Evolutionary conservation across 2,888 invertebrate species (phyloP), one percentile per base, ranked within the genome.

Genomic region (Apamea sordens): DNA sequence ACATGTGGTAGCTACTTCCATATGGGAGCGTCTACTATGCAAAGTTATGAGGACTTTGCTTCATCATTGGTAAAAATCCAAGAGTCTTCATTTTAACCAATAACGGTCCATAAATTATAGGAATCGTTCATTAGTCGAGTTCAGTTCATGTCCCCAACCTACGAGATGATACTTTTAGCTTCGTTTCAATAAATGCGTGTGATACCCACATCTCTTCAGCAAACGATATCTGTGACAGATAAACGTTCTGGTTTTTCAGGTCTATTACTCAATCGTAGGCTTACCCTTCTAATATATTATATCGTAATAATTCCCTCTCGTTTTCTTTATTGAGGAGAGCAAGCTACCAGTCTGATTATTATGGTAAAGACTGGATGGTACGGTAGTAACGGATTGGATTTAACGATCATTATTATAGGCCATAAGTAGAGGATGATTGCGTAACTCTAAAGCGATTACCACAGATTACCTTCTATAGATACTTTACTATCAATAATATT

Each of bases 381-480:
- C 76, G 80, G 82, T 82, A 84, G 84, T 77, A 56, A 63, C 61
- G 28, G 61, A 69, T 82, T 65, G 71, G 82, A 63, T 70, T 75
- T 84, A 85, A 84, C 82, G 78, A 84, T 84, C 78, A 84, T 75
- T 73, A 84, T 84, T 85, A 84, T 75, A 53, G 69, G 32, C 82
- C 72, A 82, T 77, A 75, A 78, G 72, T 64, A 81, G 85, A 15
- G 41, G 78, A 13, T 63, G 70, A 53, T 85, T 85, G 69, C 82
- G 78, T 67, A 73, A 78, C 72, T 69, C 53, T 77, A 69, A 82
- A 75, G 21, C 82, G 28, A 82, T 84, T 77, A 72, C 71, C 59
- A 65, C 21, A 73, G 68, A 75, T 75, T 73, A 63, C 32, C 64
- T 73, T 15, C 8, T 56, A 70, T 61, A 69, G 59, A n/a, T 32